Conservation (phyloP, 2,113 vertebrate genomes). For the Spheniscus mendiculus region DNA sequence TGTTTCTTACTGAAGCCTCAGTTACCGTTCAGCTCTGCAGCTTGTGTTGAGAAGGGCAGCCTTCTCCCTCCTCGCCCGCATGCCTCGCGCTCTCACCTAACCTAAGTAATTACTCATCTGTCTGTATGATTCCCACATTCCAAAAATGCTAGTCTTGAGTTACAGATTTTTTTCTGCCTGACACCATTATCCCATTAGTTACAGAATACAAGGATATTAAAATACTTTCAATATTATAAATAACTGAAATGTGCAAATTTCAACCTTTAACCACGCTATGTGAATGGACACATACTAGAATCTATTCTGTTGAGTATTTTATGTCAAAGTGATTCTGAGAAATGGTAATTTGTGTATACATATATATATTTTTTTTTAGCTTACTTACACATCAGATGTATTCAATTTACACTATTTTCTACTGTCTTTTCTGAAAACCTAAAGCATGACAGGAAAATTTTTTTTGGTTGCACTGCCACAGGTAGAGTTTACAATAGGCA, state of each 20-base stretch:
- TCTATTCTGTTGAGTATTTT: background rate
- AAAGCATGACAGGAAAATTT: background rate
- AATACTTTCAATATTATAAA: background rate
- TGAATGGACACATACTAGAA: background rate
- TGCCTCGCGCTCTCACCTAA: fast-evolving
- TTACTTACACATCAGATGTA: background rate
- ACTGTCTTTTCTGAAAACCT: background rate
- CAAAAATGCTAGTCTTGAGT: background rate
- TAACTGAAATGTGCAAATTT: background rate
- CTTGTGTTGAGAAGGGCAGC: background rate
- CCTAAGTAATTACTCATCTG: background rate
- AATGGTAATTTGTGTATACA: background rate
- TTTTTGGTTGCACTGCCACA: background rate
- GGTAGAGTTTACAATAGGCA: background rate
- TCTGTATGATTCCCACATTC: background rate
- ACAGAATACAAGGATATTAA: background rate
- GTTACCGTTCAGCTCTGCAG: background rate
- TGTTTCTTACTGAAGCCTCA: background rate
- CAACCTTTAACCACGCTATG: background rate
- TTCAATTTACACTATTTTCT: background rate
- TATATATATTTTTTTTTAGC: background rate
- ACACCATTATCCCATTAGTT: background rate
- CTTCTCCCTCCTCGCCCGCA: background rate
- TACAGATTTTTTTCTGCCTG: background rate
- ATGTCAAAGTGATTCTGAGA: background rate